Base-by-base conservation (phyloP, 1,140 invertebrate genomes). In the Coenobita brevimanus region DNA sequence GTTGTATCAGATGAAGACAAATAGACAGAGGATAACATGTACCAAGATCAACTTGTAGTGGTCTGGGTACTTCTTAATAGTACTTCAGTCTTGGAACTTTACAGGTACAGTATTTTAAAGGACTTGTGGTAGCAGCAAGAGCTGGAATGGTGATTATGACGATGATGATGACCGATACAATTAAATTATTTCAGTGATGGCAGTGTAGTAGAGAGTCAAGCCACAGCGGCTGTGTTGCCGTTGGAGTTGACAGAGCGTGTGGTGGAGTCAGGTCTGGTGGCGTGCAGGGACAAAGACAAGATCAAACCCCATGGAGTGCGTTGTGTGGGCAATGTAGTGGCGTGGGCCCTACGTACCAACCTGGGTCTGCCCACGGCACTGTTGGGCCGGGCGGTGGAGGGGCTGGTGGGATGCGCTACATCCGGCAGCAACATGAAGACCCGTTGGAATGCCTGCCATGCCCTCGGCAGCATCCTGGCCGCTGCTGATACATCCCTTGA, bases 361-460 rank as follows among this genome's bases (percentile, higher is more conserved):
- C 67, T 27, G 30, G 67, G 27, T 6, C 15, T 62, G 17, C 41
- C 79, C n/a, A 76, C 60, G 10, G 75, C 76, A n/a, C 92, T 94
- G 50, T 93, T 94, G 83, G 93, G 93, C 81, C 90, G 92, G 10
- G 94, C 94, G 17, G 94, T 92, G 81, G 92, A 93, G 83, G 94
- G 94, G 75, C 92, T 98, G 30, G 92, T 96, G 76, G 94, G 95
- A 89, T 96, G 94, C 91, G 94, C 95, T 30, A 94, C 93, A 0
- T 93, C 93, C 41, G 95, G 95, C 54, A 95, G 94, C 73, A 95
- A 96, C 91, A 96, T 97, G 94, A 97, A 97, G 93, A 94, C 97
- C 10, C 94, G 96, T 69, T 98, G 97, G 97, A 98, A 98, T 93
- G 96, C 97, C 13, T 98, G 97, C 92, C 96, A 97, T 92, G 97